Evolutionary conservation across 2,888 invertebrate species (phyloP).

Genomic region (Pollenia labialis): DNA sequence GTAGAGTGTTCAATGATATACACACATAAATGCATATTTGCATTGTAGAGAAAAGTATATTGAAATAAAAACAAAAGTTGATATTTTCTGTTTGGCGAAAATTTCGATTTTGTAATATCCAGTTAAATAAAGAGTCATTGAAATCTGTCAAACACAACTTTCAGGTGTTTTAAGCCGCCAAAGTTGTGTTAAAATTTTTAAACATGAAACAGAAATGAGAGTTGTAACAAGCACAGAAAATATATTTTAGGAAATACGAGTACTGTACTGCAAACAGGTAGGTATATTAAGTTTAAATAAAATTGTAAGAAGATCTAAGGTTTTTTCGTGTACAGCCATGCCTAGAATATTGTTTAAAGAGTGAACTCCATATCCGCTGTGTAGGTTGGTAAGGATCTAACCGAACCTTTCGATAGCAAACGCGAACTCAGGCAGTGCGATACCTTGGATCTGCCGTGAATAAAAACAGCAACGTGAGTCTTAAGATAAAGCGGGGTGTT

Average conservation of each 20-base stretch:
- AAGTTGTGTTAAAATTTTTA: constrained; percentile 17
- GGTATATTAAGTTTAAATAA: background rate
- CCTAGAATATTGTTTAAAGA: too few relatives aligned
- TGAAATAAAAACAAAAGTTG: background rate
- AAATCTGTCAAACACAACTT: constrained; percentile 57
- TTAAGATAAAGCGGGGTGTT: too few relatives aligned
- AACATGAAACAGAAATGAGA: constrained; percentile 12
- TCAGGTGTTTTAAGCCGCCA: constrained; percentile 19
- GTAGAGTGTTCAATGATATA: background rate
- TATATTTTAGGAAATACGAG: background rate
- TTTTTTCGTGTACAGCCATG: too few relatives aligned
- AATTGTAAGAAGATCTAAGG: too few relatives aligned
- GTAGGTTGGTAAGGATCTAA: too few relatives aligned
- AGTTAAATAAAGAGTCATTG: constrained; percentile 44
- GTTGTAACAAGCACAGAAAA: background rate
- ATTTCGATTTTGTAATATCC: constrained; percentile 3
- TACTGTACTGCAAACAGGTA: background rate
- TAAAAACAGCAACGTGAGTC: too few relatives aligned
- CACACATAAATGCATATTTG: background rate
- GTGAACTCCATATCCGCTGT: too few relatives aligned
- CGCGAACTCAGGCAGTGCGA: too few relatives aligned
- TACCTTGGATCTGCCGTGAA: too few relatives aligned
- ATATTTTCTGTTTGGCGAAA: constrained; percentile 5
- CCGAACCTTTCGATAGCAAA: too few relatives aligned
- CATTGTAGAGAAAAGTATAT: constrained; percentile 3